A percentile compares a stretch with the other conserved stretches of the same genome.
These are phyloP conservation scores for Clarias fuscus DNA, from an alignment of 2,797 vertebrate species.

Conservation along the genomic window DNA sequence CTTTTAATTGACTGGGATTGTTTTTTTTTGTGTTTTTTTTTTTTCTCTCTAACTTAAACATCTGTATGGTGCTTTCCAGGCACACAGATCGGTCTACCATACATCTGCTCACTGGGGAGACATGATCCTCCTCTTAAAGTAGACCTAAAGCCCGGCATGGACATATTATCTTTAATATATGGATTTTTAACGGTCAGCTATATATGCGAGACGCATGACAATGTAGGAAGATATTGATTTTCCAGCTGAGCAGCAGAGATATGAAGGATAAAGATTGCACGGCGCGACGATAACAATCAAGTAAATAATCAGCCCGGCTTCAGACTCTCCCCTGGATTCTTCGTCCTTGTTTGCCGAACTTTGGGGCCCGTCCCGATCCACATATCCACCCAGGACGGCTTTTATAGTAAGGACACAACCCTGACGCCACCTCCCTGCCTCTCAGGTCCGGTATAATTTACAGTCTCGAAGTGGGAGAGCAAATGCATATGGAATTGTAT, in stretches of 20 bases:
- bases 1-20: constrained; percentile 50
- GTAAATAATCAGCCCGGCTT: constrained; percentile 36
- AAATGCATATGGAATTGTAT: constrained; percentile 62
- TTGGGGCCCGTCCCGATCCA: constrained; percentile 18
- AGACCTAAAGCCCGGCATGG: constrained; percentile 11
- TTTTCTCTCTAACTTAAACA: constrained; percentile 35
- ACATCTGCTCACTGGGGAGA: constrained; percentile 32
- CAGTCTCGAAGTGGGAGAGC: constrained; percentile 66
- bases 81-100: constrained; percentile 38
- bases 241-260: constrained; percentile 25
- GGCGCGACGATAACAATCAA: constrained; percentile 25
- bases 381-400: neutral
- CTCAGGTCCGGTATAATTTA: constrained; percentile 54
- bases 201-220: constrained; percentile 23
- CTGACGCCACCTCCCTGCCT: constrained; percentile 39
- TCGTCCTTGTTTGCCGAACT: constrained; percentile 19
- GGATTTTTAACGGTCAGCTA: constrained; percentile 35
- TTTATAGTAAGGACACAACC: constrained; percentile 35
- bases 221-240: constrained; percentile 40
- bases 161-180: constrained; percentile 40
- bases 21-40: neutral
- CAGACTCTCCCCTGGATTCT: neutral
- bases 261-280: constrained; percentile 37
- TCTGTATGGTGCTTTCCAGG: constrained; percentile 45
- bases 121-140: constrained; percentile 41